phyloP scores from a whole-genome alignment of 2,113 vertebrate species.

The Macaca nemestrina region DNA sequence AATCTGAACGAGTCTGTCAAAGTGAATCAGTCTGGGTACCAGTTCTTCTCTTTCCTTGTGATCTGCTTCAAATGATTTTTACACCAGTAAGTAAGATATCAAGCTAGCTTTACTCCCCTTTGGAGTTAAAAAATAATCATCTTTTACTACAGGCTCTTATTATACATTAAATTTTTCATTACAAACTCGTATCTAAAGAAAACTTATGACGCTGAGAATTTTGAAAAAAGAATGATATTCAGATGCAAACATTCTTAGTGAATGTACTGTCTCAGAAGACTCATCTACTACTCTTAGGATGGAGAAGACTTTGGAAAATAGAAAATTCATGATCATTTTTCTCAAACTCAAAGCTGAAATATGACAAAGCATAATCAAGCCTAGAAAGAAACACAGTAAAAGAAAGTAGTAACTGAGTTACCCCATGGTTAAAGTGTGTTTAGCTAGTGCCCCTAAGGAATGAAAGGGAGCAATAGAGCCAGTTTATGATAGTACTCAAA shows the following conservation, averaged over 20 bases:
- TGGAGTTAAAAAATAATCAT: background rate
- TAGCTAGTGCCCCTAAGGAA: background rate
- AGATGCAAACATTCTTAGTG: background rate
- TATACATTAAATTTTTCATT: background rate
- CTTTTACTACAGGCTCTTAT: background rate
- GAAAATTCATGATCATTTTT: background rate
- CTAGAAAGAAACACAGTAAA: background rate
- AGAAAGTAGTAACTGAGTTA: background rate
- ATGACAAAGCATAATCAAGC: background rate
- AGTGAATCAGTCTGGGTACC: background rate
- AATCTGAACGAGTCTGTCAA: background rate
- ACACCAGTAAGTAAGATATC: background rate
- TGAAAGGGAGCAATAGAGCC: background rate
- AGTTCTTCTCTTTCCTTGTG: background rate
- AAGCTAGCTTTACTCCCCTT: background rate
- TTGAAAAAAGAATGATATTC: background rate
- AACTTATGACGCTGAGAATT: background rate
- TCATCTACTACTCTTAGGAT: background rate
- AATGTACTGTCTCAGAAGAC: background rate
- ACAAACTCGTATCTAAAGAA: background rate
- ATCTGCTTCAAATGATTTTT: background rate
- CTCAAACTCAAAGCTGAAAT: background rate
- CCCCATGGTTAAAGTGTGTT: background rate
- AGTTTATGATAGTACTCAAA: slow-evolving; percentile 9
- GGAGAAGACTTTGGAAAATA: background rate